Conservation (phyloP, 2,797 vertebrate genomes). For the Parambassis ranga region DNA sequence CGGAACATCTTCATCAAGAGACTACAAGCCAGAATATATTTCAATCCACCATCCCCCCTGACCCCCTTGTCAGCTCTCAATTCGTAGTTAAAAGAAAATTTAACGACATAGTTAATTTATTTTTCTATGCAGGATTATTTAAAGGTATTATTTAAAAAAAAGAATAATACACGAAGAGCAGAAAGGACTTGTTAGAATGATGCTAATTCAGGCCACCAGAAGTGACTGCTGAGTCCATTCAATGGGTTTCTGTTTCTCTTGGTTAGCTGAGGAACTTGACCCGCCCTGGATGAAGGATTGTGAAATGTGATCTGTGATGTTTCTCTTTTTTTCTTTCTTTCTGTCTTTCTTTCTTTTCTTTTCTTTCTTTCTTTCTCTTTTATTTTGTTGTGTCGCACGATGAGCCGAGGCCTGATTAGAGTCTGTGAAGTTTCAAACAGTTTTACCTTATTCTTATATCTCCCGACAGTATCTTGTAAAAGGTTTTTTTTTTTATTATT, state of each 20-base stretch:
- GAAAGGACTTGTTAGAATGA: slow-evolving; percentile 61
- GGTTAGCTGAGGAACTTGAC: slow-evolving; percentile 56
- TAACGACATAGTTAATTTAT: slow-evolving; percentile 85
- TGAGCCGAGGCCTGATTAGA: slow-evolving; percentile 64
- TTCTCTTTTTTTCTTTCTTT: slow-evolving; percentile 51
- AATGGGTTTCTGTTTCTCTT: slow-evolving; percentile 52
- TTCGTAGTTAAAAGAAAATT: slow-evolving; percentile 74
- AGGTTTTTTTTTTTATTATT: too few species aligned
- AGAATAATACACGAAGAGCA: slow-evolving; percentile 58
- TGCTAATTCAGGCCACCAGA: slow-evolving; percentile 34
- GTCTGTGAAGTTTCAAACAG: slow-evolving; percentile 68
- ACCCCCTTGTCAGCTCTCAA: slow-evolving; percentile 74
- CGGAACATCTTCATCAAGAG: slow-evolving; percentile 59
- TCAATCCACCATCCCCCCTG: slow-evolving; percentile 56
- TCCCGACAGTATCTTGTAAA: slow-evolving; percentile 82
- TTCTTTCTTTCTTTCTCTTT: too few species aligned
- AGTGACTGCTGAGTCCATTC: slow-evolving; percentile 36
- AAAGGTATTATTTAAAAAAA: slow-evolving; percentile 82
- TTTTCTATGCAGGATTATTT: slow-evolving; percentile 87
- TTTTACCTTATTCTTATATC: slow-evolving; percentile 80
- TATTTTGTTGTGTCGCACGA: slow-evolving; percentile 69
- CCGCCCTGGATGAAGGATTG: slow-evolving; percentile 41
- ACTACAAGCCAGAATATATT: slow-evolving; percentile 63
- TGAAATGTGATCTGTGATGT: slow-evolving; percentile 63
- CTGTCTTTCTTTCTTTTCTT: too few species aligned